phyloP scores from a whole-genome alignment of 2,797 vertebrate genomes.

The Notolepis coatsorum region DNA sequence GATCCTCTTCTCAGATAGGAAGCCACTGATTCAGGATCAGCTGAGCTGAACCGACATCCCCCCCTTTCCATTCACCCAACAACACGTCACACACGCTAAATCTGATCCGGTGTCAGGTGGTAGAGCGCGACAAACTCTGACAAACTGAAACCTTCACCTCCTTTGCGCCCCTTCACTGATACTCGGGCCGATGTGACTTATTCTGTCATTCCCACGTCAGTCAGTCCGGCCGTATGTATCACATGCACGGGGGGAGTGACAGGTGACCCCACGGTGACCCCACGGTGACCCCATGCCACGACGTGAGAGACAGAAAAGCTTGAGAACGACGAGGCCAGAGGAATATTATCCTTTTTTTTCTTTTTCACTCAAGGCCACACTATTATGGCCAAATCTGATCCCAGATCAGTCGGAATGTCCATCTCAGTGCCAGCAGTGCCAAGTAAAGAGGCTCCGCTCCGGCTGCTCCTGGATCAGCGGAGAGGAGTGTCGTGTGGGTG shows the following conservation, averaged over 20 bases:
- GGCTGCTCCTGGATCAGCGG: conserved; percentile 54
- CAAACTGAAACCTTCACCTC: no score
- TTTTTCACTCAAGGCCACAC: conserved; percentile 64
- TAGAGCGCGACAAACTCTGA: no score
- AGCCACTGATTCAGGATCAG: conserved; percentile 59
- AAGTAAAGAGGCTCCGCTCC: conserved; percentile 48
- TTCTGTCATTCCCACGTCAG: no score
- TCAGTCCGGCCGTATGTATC: no score
- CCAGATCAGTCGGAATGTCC: conserved; percentile 40
- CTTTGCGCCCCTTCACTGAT: no score
- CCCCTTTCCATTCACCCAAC: conserved; percentile 24
- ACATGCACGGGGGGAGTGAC: no score
- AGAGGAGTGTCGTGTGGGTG: not conserved
- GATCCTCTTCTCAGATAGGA: not conserved
- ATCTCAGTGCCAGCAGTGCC: conserved; percentile 73
- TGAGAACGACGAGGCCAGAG: no score
- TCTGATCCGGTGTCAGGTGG: conserved; percentile 11
- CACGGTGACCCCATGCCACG: no score
- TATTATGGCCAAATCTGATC: conserved; percentile 55
- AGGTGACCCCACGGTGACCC: no score
- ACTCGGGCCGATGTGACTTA: no score
- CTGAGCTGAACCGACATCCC: conserved; percentile 32
- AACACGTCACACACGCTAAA: conserved; percentile 55
- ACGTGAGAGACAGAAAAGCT: no score
- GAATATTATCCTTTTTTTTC: conserved; percentile 2